A percentile compares a stretch with the other conserved stretches of the same genome.
Conservation (phyloP, 1,140 invertebrate species). For the Aphelenchoides besseyi region DNA sequence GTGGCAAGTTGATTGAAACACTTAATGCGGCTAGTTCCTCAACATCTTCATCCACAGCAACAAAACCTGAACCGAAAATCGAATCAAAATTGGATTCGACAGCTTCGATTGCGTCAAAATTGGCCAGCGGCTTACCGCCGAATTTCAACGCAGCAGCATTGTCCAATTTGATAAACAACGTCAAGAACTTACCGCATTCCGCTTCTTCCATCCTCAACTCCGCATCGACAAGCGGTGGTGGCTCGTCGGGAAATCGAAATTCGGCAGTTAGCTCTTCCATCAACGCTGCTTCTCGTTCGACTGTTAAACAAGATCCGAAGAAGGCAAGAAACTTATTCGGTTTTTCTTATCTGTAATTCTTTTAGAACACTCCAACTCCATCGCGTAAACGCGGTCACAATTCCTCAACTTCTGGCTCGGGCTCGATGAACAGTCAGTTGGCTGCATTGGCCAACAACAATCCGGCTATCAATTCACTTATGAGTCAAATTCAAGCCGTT, state of each 20-base stretch:
- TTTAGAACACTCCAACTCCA: background rate
- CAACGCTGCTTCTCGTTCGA: constrained; percentile 13
- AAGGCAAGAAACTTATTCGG: background rate
- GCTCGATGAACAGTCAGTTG: constrained; percentile 14
- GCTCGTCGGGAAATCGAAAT: constrained; percentile 5
- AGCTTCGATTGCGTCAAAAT: too few species aligned
- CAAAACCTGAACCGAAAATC: background rate
- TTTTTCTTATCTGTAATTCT: background rate
- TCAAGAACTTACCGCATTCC: constrained; percentile 1
- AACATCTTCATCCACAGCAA: background rate
- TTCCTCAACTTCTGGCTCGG: background rate
- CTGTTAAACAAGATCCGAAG: background rate
- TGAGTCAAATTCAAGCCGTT: background rate
- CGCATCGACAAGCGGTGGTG: background rate
- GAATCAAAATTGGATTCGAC: background rate
- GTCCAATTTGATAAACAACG: background rate
- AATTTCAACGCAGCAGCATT: background rate
- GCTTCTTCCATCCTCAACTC: constrained; percentile 5
- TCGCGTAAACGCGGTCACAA: background rate
- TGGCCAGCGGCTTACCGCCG: background rate
- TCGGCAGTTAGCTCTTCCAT: background rate
- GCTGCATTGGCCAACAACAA: constrained; percentile 22
- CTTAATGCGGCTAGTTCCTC: constrained; percentile 21
- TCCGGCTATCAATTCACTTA: constrained; percentile 1
- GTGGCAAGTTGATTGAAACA: constrained; percentile 52